Percentiles rank a stretch among this genome's conserved stretches.
Evolutionary conservation across 2,888 invertebrate species (phyloP).

Genomic region (Drymonia ruficornis): DNA sequence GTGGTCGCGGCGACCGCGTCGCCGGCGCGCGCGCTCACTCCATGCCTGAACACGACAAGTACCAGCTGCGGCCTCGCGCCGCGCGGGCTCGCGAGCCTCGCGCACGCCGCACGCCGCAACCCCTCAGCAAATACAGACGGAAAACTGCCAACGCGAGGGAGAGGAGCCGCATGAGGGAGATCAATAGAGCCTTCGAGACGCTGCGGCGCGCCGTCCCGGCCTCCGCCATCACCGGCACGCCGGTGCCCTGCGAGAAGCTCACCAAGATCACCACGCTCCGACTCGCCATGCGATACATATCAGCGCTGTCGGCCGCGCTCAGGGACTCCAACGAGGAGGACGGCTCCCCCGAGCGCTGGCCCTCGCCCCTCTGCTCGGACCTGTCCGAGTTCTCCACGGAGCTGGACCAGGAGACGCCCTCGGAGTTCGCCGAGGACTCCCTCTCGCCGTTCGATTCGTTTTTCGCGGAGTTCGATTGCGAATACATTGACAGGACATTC

Average conservation of each 20-base stretch:
- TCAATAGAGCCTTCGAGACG: conserved; percentile 94
- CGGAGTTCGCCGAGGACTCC: conserved; percentile 81
- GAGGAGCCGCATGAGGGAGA: conserved; percentile 94
- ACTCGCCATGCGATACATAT: conserved; percentile 94
- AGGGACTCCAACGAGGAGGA: conserved; percentile 63
- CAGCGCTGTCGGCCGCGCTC: conserved; percentile 88
- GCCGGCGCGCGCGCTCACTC: conserved; percentile 56
- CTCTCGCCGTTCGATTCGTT: conserved; percentile 85
- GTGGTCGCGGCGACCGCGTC: conserved; percentile 42
- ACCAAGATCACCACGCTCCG: conserved; percentile 96
- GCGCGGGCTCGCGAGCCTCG: conserved; percentile 79
- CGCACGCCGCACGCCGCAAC: conserved; percentile 87
- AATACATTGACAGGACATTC: conserved; percentile 78
- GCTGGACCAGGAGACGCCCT: conserved; percentile 76
- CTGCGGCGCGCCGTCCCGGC: conserved; percentile 91
- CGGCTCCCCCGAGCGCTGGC: conserved; percentile 66
- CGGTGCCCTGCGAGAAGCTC: conserved; percentile 89
- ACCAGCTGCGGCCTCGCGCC: conserved; percentile 81
- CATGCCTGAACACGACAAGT: conserved; percentile 84
- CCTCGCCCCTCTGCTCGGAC: conserved; percentile 80
- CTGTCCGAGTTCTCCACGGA: conserved; percentile 81
- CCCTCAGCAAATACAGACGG: conserved; percentile 94
- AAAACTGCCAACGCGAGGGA: conserved; percentile 96
- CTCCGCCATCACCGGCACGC: conserved; percentile 78
- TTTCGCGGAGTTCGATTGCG: conserved; percentile 80